Evolutionary conservation across 2,888 invertebrate genomes (phyloP).

Genomic region (Schizaphis graminum): DNA sequence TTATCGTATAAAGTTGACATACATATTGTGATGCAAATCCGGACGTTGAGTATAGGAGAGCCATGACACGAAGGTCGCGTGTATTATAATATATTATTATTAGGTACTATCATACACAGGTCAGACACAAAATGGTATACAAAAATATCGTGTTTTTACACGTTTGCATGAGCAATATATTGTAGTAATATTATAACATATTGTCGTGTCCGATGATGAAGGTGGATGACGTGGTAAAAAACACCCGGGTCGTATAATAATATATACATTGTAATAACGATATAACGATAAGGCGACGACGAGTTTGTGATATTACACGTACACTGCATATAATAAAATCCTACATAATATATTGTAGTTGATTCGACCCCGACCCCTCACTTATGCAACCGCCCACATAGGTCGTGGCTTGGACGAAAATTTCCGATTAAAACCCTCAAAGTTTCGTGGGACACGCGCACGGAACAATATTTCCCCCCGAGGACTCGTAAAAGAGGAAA

Average conservation of each 20-base stretch:
- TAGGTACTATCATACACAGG: background rate
- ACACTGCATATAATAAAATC: background rate
- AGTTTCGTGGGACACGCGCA: background rate
- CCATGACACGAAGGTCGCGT: background rate
- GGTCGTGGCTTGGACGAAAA: background rate
- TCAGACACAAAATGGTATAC: background rate
- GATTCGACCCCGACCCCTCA: background rate
- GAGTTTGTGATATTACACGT: background rate
- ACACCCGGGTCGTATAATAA: background rate
- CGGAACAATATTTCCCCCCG: constrained; percentile 34
- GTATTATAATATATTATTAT: background rate
- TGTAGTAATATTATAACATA: constrained; percentile 9
- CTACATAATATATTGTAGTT: background rate
- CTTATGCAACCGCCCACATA: background rate
- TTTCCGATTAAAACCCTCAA: constrained; percentile 52
- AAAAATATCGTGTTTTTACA: background rate
- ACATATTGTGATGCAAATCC: constrained; percentile 36
- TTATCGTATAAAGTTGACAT: background rate
- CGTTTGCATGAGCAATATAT: background rate
- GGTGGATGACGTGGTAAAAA: background rate
- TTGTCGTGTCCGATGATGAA: background rate
- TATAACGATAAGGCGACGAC: background rate
- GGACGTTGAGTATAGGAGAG: background rate
- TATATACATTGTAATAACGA: background rate
- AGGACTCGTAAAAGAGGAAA: constrained; percentile 51